phyloP scores from a whole-genome alignment of 92 coral and sea anemone genomes.

The Epizoanthus scotinus region DNA sequence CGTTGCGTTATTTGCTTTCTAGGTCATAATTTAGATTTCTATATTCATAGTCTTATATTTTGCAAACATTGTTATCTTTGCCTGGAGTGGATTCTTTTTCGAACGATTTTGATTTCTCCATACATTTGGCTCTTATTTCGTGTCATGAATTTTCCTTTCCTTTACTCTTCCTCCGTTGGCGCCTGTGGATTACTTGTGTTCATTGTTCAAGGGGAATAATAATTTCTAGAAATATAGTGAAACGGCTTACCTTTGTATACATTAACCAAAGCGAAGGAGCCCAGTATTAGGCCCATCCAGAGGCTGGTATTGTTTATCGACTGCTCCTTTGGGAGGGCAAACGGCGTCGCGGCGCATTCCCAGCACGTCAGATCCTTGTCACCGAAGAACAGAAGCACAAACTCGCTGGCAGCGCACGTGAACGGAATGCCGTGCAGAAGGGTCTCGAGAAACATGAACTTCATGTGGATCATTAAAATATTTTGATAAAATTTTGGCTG shows the following conservation, averaged over 20 bases:
- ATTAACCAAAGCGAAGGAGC: constrained; percentile 69
- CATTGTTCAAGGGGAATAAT: neutral
- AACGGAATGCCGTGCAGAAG: constrained; percentile 82
- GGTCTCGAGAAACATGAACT: constrained; percentile 80
- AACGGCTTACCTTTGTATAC: constrained; percentile 71
- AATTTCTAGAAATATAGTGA: neutral
- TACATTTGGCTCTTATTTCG: too few species aligned
- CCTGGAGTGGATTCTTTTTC: too few species aligned
- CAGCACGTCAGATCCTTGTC: constrained; percentile 70
- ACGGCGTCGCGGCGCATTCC: constrained; percentile 68
- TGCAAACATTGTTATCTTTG: too few species aligned
- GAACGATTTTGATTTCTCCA: too few species aligned
- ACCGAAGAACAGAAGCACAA: constrained; percentile 73
- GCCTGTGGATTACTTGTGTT: too few species aligned
- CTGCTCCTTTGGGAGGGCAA: constrained; percentile 58
- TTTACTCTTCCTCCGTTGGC: too few species aligned
- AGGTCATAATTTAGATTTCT: too few species aligned
- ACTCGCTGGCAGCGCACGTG: constrained; percentile 72
- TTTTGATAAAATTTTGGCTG: constrained; percentile 72
- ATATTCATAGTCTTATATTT: too few species aligned
- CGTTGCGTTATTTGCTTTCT: too few species aligned
- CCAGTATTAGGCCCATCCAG: constrained; percentile 77
- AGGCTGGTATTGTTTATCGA: constrained; percentile 61
- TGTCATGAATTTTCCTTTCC: too few species aligned
- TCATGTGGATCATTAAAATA: constrained; percentile 68